Evolutionary conservation across 2,797 vertebrate species (phyloP), one percentile per base, ranked within the genome.

Genomic region (Dromococcyx pavoninus): DNA sequence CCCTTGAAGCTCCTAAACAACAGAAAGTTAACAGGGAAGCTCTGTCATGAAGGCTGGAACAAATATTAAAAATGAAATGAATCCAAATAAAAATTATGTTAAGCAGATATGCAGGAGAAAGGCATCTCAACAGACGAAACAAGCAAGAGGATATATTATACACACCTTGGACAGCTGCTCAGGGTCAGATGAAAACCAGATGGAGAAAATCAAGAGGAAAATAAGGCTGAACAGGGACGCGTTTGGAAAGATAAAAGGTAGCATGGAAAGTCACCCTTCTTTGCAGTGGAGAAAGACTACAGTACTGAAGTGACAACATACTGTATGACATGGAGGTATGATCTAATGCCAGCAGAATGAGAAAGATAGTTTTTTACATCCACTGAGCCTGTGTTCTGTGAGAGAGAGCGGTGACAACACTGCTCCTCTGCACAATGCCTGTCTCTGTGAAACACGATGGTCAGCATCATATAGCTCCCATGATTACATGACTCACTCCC

Each of bases 161-260:
- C 37, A 91, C 89, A 97, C 95, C 91, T 96, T 96, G 89, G 82
- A 95, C 94, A 97, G 86, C 93, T 97, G 95, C 73, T 91, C 32
- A 27, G 43, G 28, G 62, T 94, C 78, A 91, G 89, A 96, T 83
- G 76, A 94, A 96, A 96, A 94, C 70, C 88, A 95, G 91, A 93
- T 80, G 80, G 67, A 94, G 53, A 69, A 93, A 19, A 67, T 89
- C 72, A 89, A 85, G 70, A 95, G 71, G 81, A 94, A 90, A 96
- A 89, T 81, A 80, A 94, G 74, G 39, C 75, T 95, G 87, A 94
- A 70, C 13, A 35, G 62, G 24, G 33, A 91, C 54, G 7, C 64
- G 86, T 51, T 79, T 91, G 48, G n/a, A 72, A 95, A 93, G 70
- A 94, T 79, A 43, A 93, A 96, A 93, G 17, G 33, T 71, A 93